Base-by-base conservation (phyloP, 1,140 invertebrate species). In the Chionoecetes opilio region DNA sequence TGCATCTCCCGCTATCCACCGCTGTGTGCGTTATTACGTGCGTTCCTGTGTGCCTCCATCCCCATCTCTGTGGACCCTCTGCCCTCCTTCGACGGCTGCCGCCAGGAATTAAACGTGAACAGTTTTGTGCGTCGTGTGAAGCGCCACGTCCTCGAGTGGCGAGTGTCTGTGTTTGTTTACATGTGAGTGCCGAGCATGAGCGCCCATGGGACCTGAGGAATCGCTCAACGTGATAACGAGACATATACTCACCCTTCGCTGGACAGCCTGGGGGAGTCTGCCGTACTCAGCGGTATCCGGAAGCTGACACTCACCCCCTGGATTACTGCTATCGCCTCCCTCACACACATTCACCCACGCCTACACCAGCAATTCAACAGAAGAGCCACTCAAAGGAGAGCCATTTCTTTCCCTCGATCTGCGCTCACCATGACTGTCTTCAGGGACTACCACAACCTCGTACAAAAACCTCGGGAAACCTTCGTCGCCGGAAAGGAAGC, bases 391-490 rank as follows among this genome's bases (percentile, higher is more conserved):
- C 26, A n/a, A 8, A 75, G 29, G n/a, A 53, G 8, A 26, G 6
- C 17, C 38, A 31, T 31, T 32, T 8, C 2, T 31, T 5, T 29
- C 35, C 75, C 46, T 84, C 32, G 34, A 17, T 32, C 9, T 41
- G 31, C 26, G 26, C 82, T 11, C 91, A 95, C 26, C 90, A 95
- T 95, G 94, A 95, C 94, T 5, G 94, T 95, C 11, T 92, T 95
- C 32, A 46, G 91, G 90, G 94, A 95, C 89, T 95, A 92, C 34
- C 94, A 92, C 34, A 95, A 92, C 90, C 53, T 92, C 38, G 94
- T 95, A 14, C 90, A 95, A 53, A 75, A 86, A 14, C 90, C 89
- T 3, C 82, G 94, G 46, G 91, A 95, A 37, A 85, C 41, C 46
- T 92, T 29, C 88, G 93, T 84, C 37, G 29, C 63, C 29, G n/a